These are phyloP conservation scores for Leucania comma DNA, from an alignment of 2,888 invertebrate genomes.

Conservation along the genomic window DNA sequence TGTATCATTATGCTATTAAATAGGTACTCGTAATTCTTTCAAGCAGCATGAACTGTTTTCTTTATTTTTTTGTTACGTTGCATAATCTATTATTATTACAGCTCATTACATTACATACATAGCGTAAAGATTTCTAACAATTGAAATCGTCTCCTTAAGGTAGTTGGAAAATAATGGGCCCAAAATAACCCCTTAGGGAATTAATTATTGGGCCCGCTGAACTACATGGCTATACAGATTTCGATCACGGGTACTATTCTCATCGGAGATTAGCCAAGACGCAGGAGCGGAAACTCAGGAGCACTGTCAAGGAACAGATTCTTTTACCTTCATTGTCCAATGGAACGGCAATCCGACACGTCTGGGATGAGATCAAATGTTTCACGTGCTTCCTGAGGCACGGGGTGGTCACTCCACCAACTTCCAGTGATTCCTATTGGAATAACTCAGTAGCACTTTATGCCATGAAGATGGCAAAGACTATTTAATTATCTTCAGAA, in stretches of 20 bases:
- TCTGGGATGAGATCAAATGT: too few species aligned
- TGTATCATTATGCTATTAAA: background rate
- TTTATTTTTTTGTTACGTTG: slow-evolving; percentile 19
- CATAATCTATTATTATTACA: slow-evolving; percentile 13
- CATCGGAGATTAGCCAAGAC: too few species aligned
- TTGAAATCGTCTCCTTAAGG: slow-evolving; percentile 15
- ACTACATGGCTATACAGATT: background rate
- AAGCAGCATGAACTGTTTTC: background rate
- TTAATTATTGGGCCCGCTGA: slow-evolving; percentile 2
- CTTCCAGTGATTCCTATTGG: too few species aligned
- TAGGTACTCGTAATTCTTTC: background rate
- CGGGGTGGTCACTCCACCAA: too few species aligned
- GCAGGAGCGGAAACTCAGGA: too few species aligned
- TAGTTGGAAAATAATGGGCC: slow-evolving; percentile 9
- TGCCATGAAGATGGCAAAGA: background rate
- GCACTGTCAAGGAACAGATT: too few species aligned
- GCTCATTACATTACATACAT: slow-evolving; percentile 9
- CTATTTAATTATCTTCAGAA: slow-evolving; percentile 8
- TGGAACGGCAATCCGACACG: too few species aligned
- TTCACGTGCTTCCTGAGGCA: too few species aligned
- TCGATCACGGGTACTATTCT: too few species aligned
- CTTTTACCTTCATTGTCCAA: too few species aligned
- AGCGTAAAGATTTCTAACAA: slow-evolving; percentile 27
- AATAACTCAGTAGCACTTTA: too few species aligned
- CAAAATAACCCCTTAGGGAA: slow-evolving; percentile 17